Percentiles rank a stretch among this genome's conserved stretches.
Conservation (phyloP, 2,113 vertebrate species). For the Prunella himalayana region DNA sequence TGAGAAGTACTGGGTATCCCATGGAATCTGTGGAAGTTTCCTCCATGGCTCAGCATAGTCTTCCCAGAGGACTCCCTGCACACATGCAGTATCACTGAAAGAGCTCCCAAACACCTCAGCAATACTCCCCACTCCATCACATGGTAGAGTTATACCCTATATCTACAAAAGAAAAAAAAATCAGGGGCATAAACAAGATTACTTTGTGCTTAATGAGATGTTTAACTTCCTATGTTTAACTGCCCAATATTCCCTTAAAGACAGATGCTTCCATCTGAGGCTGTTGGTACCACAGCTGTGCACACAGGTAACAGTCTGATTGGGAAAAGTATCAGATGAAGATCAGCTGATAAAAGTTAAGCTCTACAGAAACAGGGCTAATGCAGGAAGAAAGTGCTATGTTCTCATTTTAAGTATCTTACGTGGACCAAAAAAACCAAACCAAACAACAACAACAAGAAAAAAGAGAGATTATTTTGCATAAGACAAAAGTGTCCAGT, state of each 20-base stretch:
- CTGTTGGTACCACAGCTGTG: neutral
- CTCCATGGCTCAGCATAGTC: neutral
- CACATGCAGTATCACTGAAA: neutral
- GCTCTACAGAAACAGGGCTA: neutral
- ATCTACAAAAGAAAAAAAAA: neutral
- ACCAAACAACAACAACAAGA: neutral
- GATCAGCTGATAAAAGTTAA: neutral
- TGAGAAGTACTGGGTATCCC: neutral
- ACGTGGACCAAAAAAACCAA: neutral
- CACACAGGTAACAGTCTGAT: neutral
- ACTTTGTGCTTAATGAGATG: neutral
- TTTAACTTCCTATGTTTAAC: neutral
- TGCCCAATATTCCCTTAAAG: neutral
- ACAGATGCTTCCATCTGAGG: neutral
- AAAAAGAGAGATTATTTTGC: neutral
- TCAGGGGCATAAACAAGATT: neutral
- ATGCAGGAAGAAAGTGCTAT: neutral
- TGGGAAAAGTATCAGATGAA: neutral
- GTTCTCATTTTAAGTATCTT: neutral
- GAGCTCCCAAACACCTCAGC: neutral
- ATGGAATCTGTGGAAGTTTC: neutral
- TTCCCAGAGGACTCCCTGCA: neutral
- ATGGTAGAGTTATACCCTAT: fast-evolving
- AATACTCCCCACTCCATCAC: neutral
- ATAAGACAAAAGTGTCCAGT: neutral